Evolutionary conservation across 2,113 vertebrate species (phyloP), one percentile per base, ranked within the genome.

Genomic region (Notechis scutatus): DNA sequence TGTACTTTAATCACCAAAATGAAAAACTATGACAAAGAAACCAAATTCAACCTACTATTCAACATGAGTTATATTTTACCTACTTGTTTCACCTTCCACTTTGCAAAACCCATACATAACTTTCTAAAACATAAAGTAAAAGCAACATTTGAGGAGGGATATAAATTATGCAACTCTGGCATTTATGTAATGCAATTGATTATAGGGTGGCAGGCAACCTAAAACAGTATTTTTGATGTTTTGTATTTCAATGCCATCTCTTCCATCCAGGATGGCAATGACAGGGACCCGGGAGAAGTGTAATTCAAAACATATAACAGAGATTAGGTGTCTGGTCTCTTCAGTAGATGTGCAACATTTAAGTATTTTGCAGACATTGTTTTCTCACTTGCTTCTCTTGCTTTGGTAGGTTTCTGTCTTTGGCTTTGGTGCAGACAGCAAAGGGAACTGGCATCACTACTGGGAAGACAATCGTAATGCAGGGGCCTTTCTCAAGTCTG

Each of bases 401-500:
- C 47, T 90, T 3, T 2, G 9, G 0, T 95, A 98, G 98, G 97
- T 99, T 55, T 98, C 98, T 0, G 97, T 98, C 91, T 98, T 98
- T 6, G 98, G 98, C 74, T 99, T 98, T 0, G 97, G 98, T 1
- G 97, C 97, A 3, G 98, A 98, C 97, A 10, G 86, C 0, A 54
- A 96, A 1, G 98, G 98, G n/a, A 98, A 98, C 92, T 98, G 98
- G 98, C 98, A 99, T 92, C 98, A 98, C 95, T 98, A 98, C 95
- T 98, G 98, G 98, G 98, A 98, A 94, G 90, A 97, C 24, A 98
- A 97, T 57, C 93, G 9, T 29, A 90, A 96, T 11, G 97, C 98
- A 0, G 96, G 98, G 34, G 98, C 98, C 34, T 99, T 99, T 92
- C 93, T 93, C 64, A 97, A 96, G 91, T 98, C 96, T 0, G 97